phyloP scores from a whole-genome alignment of 2,888 invertebrate species.

The Pyrrhia umbra region DNA sequence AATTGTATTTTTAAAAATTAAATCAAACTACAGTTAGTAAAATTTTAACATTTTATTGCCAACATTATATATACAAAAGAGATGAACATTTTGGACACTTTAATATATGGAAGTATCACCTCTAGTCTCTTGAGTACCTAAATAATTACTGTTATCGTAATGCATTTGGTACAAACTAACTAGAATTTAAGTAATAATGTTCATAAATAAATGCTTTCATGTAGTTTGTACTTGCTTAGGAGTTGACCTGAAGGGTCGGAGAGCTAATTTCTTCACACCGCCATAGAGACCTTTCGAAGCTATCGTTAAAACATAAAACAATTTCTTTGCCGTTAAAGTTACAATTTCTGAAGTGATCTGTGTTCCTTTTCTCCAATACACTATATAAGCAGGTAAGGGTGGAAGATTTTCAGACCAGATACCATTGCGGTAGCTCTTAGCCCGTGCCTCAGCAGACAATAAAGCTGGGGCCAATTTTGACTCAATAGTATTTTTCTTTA shows the following conservation, averaged over 20 bases:
- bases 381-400: conserved; percentile 79
- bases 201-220: conserved; percentile 77
- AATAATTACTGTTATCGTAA: conserved; percentile 73
- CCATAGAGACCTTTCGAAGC: conserved; percentile 75
- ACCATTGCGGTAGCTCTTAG: conserved; percentile 82
- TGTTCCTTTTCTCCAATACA: conserved; percentile 82
- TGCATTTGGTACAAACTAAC: conserved; percentile 70
- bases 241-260: conserved; percentile 73
- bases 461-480: conserved; percentile 80
- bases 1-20: conserved; percentile 57
- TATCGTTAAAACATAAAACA: conserved; percentile 70
- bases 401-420: conserved; percentile 86
- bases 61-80: conserved; percentile 81
- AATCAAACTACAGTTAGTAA: conserved; percentile 33
- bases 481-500: conserved; percentile 82
- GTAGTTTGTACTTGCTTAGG: conserved; percentile 81
- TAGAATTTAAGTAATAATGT: conserved; percentile 65
- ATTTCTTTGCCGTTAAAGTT: conserved; percentile 71
- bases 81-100: conserved; percentile 64
- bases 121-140: conserved; percentile 69
- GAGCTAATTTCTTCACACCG: conserved; percentile 76
- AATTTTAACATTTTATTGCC: conserved; percentile 77
- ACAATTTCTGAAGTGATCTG: conserved; percentile 68
- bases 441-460: conserved; percentile 81
- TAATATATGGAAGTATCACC: conserved; percentile 67